Percentiles rank a stretch among this genome's conserved stretches.
Conservation (phyloP, 2,113 vertebrate genomes). For the Benitochromis conjunctus region DNA sequence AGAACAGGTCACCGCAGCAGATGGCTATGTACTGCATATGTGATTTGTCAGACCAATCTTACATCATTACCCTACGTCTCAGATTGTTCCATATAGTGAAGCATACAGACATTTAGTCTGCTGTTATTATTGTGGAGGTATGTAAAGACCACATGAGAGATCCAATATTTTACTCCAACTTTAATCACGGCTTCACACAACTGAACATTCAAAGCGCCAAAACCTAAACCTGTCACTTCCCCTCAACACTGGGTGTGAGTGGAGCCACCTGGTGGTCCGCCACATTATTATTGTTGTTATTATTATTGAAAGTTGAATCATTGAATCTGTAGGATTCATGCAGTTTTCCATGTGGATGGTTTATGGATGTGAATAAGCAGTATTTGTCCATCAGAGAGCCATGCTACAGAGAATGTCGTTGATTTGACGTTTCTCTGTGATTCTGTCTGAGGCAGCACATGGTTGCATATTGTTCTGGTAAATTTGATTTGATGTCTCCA, state of each 20-base stretch:
- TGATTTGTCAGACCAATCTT: neutral
- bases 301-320: neutral
- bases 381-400: neutral
- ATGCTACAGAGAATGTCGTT: neutral
- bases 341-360: neutral
- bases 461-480: neutral
- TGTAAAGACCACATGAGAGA: too few species aligned
- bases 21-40: neutral
- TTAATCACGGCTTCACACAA: too few species aligned
- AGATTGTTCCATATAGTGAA: neutral
- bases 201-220: too few species aligned
- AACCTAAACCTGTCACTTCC: too few species aligned
- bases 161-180: too few species aligned
- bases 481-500: neutral
- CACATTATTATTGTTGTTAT: neutral
- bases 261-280: too few species aligned
- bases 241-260: too few species aligned
- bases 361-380: neutral
- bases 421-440: neutral
- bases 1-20: neutral
- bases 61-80: neutral
- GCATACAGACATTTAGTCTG: neutral
- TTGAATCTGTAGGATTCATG: neutral
- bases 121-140: neutral
- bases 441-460: neutral